Evolutionary conservation across 1,140 invertebrate species (phyloP).

Genomic region (Hyposmocoma kahamanoa): DNA sequence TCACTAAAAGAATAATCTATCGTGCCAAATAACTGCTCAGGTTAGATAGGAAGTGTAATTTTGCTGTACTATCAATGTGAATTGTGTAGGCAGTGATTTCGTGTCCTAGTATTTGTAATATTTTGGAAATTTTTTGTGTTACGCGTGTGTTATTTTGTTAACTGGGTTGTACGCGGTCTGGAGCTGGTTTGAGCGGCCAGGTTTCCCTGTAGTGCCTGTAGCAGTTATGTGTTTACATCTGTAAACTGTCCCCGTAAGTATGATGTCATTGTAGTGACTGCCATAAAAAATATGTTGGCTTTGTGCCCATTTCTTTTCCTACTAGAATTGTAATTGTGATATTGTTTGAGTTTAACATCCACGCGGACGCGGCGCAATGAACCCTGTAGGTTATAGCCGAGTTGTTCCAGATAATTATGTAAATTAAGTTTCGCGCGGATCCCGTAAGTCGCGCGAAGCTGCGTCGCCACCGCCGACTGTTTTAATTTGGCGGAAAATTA

Average conservation of each 20-base stretch:
- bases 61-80: conserved; percentile 31
- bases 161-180: conserved; percentile 19
- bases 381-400: conserved; percentile 44
- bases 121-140: conserved; percentile 31
- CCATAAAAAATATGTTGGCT: conserved; percentile 70
- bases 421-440: conserved; percentile 3
- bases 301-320: conserved; percentile 69
- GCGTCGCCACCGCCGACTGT: background rate
- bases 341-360: conserved; percentile 51
- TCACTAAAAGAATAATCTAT: conserved; percentile 17
- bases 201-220: conserved; percentile 24
- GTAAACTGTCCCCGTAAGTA: conserved; percentile 63
- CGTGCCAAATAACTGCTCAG: conserved; percentile 33
- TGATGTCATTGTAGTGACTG: conserved; percentile 67
- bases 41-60: conserved; percentile 20
- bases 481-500: too few species aligned
- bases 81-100: conserved; percentile 58
- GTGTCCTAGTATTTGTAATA: conserved; percentile 41
- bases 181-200: conserved; percentile 10
- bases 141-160: conserved; percentile 22
- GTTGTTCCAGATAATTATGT: conserved; percentile 13
- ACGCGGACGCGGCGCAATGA: conserved; percentile 48
- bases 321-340: conserved; percentile 46
- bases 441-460: background rate
- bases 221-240: conserved; percentile 70